These are phyloP conservation scores for Schizotus pectinicornis DNA, from an alignment of 2,888 invertebrate species.

Conservation along the genomic window DNA sequence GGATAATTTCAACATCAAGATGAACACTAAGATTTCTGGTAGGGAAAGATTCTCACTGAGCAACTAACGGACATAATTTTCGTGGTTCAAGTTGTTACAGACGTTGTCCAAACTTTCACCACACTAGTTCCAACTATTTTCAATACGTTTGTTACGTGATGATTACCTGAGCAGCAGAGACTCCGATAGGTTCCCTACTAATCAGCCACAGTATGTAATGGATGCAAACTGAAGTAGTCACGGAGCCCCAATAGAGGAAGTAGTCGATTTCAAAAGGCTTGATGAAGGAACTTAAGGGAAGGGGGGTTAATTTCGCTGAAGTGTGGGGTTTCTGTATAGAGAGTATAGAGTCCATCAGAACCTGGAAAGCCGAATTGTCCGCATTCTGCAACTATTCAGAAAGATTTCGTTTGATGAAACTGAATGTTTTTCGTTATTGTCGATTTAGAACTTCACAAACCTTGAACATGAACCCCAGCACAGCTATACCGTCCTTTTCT, in stretches of 20 bases:
- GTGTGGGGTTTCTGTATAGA: slow-evolving; percentile 62
- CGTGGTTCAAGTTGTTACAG: too few species aligned
- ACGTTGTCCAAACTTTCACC: too few species aligned
- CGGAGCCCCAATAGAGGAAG: slow-evolving; percentile 69
- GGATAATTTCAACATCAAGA: too few species aligned
- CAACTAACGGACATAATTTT: too few species aligned
- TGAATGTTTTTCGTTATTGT: not conserved
- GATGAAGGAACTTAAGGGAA: slow-evolving; percentile 61
- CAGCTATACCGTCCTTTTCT: slow-evolving; percentile 63
- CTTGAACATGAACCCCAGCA: slow-evolving; percentile 66
- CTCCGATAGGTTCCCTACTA: slow-evolving; percentile 64
- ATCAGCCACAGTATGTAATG: slow-evolving; percentile 67
- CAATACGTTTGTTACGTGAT: slow-evolving; percentile 48
- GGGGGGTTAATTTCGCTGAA: slow-evolving; percentile 60
- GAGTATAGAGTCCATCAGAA: slow-evolving; percentile 60
- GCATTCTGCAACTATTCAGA: slow-evolving; percentile 59
- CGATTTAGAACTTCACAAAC: slow-evolving; percentile 26
- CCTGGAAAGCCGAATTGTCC: slow-evolving; percentile 57
- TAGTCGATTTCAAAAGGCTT: slow-evolving; percentile 68
- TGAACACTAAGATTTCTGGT: too few species aligned
- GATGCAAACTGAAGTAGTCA: slow-evolving; percentile 58
- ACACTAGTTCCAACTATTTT: too few species aligned
- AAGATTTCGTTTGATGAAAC: not conserved
- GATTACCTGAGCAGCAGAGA: slow-evolving; percentile 65
- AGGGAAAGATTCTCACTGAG: too few species aligned